phyloP scores from a whole-genome alignment of 1,140 invertebrate genomes.

The Eupeodes corollae region DNA sequence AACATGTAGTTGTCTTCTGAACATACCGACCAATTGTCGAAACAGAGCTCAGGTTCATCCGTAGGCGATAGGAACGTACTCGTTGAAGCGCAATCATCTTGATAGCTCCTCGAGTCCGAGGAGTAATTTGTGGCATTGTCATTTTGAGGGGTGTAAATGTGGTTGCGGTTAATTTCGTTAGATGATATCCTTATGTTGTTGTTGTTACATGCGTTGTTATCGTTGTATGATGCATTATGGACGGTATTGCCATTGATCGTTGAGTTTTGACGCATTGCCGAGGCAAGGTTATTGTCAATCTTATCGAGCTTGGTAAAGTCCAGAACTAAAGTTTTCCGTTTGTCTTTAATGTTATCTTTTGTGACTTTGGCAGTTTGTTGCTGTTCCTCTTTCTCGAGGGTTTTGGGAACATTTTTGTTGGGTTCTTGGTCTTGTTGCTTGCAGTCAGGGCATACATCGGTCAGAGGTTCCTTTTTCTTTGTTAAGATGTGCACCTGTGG shows the following conservation, averaged over 20 bases:
- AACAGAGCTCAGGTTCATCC: constrained; percentile 47
- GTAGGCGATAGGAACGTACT: constrained; percentile 45
- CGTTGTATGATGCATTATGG: constrained; percentile 31
- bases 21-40: constrained; percentile 57
- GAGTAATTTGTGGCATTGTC: constrained; percentile 36
- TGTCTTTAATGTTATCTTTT: constrained; percentile 19
- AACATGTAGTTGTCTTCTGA: constrained; percentile 42
- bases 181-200: constrained; percentile 30
- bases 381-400: background rate
- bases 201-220: constrained; percentile 16
- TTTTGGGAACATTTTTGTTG: background rate
- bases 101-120: constrained; percentile 32
- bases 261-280: constrained; percentile 15
- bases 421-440: background rate
- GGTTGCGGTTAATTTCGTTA: constrained; percentile 36
- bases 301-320: constrained; percentile 50
- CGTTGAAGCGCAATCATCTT: constrained; percentile 34
- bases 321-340: constrained; percentile 49
- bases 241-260: constrained; percentile 25
- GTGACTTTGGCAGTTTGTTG: background rate
- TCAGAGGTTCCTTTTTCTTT: background rate
- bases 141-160: constrained; percentile 30
- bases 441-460: background rate
- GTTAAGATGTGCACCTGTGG: too few species aligned
- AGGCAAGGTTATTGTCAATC: constrained; percentile 34